phyloP scores from a whole-genome alignment of 2,113 vertebrate genomes.

The Gymnobelideus leadbeateri region DNA sequence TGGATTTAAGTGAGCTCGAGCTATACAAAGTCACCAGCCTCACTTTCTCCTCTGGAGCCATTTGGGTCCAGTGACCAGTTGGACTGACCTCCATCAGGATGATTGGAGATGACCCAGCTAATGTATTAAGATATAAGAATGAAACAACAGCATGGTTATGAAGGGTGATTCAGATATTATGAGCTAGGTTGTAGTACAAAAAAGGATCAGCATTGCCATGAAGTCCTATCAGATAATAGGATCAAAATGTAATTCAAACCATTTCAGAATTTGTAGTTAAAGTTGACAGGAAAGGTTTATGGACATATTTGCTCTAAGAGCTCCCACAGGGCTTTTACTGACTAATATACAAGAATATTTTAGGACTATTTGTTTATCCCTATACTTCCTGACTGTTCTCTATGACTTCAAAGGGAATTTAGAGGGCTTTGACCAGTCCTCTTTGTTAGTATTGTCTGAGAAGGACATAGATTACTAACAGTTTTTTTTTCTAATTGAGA shows the following conservation, averaged over 20 bases:
- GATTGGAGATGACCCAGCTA: background rate
- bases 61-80: too few species aligned
- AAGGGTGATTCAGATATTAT: background rate
- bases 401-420: background rate
- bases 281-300: background rate
- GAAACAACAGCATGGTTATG: background rate
- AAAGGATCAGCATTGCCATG: background rate
- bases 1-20: too few species aligned
- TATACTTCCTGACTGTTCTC: background rate
- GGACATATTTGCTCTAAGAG: background rate
- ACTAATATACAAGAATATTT: background rate
- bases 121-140: background rate
- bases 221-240: background rate
- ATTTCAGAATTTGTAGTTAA: background rate
- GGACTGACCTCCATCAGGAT: too few species aligned
- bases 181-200: background rate
- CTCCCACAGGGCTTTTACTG: background rate
- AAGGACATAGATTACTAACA: background rate
- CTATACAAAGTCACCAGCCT: too few species aligned
- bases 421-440: background rate
- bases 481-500: background rate
- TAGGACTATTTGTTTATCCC: background rate
- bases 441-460: background rate
- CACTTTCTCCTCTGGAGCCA: too few species aligned
- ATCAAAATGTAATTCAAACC: background rate